Percentiles rank a stretch among this genome's conserved stretches.
These are phyloP conservation scores for Euschistus heros DNA, from an alignment of 1,140 invertebrate species.

Conservation along the genomic window DNA sequence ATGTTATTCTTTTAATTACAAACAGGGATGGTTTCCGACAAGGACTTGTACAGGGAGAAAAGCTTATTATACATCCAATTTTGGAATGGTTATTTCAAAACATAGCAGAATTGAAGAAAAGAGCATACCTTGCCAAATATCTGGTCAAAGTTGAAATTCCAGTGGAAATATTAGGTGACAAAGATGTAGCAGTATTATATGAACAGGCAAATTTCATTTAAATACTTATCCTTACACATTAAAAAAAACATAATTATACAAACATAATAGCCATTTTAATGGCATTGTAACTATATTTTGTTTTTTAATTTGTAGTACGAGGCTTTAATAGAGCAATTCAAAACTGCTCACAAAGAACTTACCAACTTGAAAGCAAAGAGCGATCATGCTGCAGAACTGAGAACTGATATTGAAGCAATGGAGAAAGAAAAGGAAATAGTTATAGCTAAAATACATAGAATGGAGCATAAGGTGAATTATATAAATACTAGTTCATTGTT, in stretches of 20 bases:
- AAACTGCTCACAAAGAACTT: conserved; percentile 62
- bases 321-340: conserved; percentile 70
- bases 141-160: conserved; percentile 70
- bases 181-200: conserved; percentile 58
- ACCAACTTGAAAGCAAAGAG: conserved; percentile 51
- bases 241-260: not conserved
- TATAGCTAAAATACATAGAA: conserved; percentile 55
- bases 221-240: not conserved
- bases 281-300: not conserved
- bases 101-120: conserved; percentile 59
- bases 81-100: conserved; percentile 67
- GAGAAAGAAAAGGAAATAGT: conserved; percentile 73
- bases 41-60: conserved; percentile 61
- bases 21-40: conserved; percentile 46
- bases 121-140: conserved; percentile 68
- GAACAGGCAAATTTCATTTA: conserved; percentile 41
- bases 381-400: conserved; percentile 49
- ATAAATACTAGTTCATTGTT: not conserved
- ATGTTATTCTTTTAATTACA: not conserved
- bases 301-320: conserved; percentile 48
- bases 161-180: conserved; percentile 65
- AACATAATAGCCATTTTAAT: no score
- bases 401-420: conserved; percentile 71
- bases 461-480: conserved; percentile 46
- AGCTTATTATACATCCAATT: conserved; percentile 62